Base-by-base conservation (phyloP, 1,140 invertebrate genomes). In the Stegodyphus mimosarum region DNA sequence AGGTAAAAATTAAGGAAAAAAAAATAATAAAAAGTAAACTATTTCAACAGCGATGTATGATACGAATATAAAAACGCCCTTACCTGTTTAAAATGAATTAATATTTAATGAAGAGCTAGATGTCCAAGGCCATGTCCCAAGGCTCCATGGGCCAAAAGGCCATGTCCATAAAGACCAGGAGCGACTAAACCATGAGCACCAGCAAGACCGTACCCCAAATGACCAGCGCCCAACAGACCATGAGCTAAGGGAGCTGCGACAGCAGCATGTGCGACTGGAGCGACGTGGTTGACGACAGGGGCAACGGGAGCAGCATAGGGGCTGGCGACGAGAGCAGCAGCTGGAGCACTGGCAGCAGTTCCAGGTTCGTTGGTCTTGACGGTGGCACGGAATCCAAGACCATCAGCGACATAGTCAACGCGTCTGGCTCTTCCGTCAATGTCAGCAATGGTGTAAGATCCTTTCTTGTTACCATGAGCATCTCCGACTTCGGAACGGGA, bases 401-500 rank as follows among this genome's bases (percentile, higher is more conserved):
- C 64, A 50, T 84, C 83, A 33, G 83, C 83, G 71, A 84, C 60
- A 72, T 84, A 84, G 1, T 76, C 71, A 7, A 87, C 87, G 6
- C 67, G 10, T 11, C 87, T 33, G 49, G 69, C 69, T n/a, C 87
- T 72, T 17, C 87, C 87, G 51, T 87, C 87, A 17, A 67, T 75
- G 66, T 83, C 76, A n/a, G 49, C 15, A 10, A 87, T 11, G 18
- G 49, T 67, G 76, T 87, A 87, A 13, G 78, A 52, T 33, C 87
- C 87, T 13, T 51, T 51, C 49, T 50, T 50, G 70, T 88, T 88
- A 15, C 88, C 87, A 13, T 83, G 69, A 52, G 69, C 88, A 60
- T 88, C 88, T 7, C 87, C 88, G 15, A 76, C 80, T 78, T 88
- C 88, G 48, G 80, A 17, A 2, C 88, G 85, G 17, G 64, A 86